Base-by-base conservation (phyloP, 2,888 invertebrate genomes). In the Pseudococcus longispinus region DNA sequence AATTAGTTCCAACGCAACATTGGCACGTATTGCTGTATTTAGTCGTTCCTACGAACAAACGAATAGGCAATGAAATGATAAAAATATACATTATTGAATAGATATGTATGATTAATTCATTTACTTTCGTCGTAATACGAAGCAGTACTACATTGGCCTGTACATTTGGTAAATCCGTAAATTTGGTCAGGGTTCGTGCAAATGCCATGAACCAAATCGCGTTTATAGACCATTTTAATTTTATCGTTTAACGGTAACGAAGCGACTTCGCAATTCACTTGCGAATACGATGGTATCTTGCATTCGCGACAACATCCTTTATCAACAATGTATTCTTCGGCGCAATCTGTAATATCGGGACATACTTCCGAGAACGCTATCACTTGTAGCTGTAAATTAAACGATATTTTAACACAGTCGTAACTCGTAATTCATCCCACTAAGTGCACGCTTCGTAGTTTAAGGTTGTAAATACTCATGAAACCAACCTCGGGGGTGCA, bases 281-380 rank as follows among this genome's bases (percentile, higher is more conserved):
- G 89, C 11, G 90, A 89, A 0, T 85, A 20, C 0, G 92, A 90
- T 1, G 92, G 93, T 32, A 92, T 89, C 88, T 93, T 93, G 90
- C 96, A 96, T 82, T 92, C 90, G 44, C 92, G 91, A 89, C 96
- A 96, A 90, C 96, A 96, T 83, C 94, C 94, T 37, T 94, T 93
- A 18, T 91, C 90, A 89, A 93, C 92, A 23, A 93, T 89, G 88
- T 93, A 90, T 29, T 93, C 91, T 0, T 92, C 90, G 0, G 92
- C 91, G 89, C 96, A 96, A 74, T 91, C 90, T 0, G 92, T 91
- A 44, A 95, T 90, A 90, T 93, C 93, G 0, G 95, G 94, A 89
- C 96, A 96, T 0, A 92, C 90, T 89, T 92, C 91, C 6, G 91
- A 90, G 60, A 92, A 90, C 6, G 92, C 92, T 88, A 92, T 91